Base-by-base conservation (phyloP, 2,113 vertebrate species). In the Polypterus bichir region DNA sequence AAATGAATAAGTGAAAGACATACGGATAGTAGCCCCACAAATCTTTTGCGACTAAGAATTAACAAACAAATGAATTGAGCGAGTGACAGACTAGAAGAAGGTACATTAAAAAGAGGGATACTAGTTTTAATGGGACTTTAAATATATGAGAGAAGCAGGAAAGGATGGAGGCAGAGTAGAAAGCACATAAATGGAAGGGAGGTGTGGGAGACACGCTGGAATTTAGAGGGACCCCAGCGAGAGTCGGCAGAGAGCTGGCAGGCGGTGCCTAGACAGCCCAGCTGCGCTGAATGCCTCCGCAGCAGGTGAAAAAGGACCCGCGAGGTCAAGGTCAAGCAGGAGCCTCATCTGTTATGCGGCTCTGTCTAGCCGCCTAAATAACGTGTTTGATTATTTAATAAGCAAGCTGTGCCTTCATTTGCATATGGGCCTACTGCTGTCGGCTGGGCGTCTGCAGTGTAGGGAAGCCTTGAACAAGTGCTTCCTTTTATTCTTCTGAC, bases 271-370 rank as follows among this genome's bases (percentile, higher is more conserved):
- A 87, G 83, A 87, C 84, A 54, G 69, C 73, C 76, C 86, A 88
- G 86, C 88, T 90, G 88, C 78, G 79, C 79, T 44, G 61, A 74
- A 79, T 70, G 80, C 70, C 74, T 84, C 73, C 80, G 70, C 76
- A 74, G 78, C 76, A 75, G 84, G 82, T 80, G 83, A 81, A 75
- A 73, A 72, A 61, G 70, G 73, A 81, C 65, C 77, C 68, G 67
- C 71, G 68, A 76, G 85, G 83, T 87, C 88, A 88, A 89, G 87
- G 89, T 86, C 85, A 89, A 76, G 76, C 79, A 71, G 67, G 73
- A 69, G 46, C 59, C 64, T 68, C 65, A 61, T 69, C 69, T 64
- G 73, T 66, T 64, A 69, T 72, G 67, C 69, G 66, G 72, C 66
- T 54, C 63, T 59, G 54, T 68, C 74, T 71, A 71, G 76, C 74